Base-by-base conservation (phyloP, 2,113 vertebrate species). In the Dolichallabes microphthalmus region DNA sequence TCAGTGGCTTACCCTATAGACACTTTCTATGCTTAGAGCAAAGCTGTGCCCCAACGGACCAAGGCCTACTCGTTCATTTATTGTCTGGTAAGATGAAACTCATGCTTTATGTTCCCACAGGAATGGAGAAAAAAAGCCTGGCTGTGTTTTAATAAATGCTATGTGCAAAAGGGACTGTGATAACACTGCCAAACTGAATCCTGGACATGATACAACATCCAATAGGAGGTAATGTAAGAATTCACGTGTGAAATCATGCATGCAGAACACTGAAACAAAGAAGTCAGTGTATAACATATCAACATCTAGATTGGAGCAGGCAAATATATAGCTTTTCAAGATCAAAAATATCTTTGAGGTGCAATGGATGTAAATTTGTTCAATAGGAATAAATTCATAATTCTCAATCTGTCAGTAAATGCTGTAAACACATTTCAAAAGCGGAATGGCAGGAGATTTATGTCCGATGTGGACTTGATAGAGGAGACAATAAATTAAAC, bases 51-150 rank as follows among this genome's bases (percentile, higher is more conserved):
- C 77, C 84, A 76, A 90, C 94, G 95, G 95, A 93, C 91, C 90
- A 89, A 94, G 92, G 93, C 88, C 82, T 94, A 94, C 93, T 94
- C 93, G 93, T 93, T 96, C 95, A 94, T 95, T 96, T 94, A 95
- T 95, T 95, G 96, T 96, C 96, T 93, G 94, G 95, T 94, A 95
- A 94, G 93, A 95, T 95, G 93, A 94, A 94, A 94, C 93, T 93
- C 78, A 95, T 83, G 79, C 94, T 94, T 95, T 95, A 94, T 95
- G 95, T 96, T 95, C 96, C 94, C 94, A 94, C 93, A 95, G 95
- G 95, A 79, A 79, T 60, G 30, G 95, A 95, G 94, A 71, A 81
- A 86, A 84, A 81, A 84, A 82, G 22, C 82, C 77, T 71, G 82
- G 57, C 80, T 77, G 55, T 78, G 82, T 81, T 89, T 87, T 89